Conservation (phyloP, 2,888 invertebrate genomes). For the Lampropteryx suffumata region DNA sequence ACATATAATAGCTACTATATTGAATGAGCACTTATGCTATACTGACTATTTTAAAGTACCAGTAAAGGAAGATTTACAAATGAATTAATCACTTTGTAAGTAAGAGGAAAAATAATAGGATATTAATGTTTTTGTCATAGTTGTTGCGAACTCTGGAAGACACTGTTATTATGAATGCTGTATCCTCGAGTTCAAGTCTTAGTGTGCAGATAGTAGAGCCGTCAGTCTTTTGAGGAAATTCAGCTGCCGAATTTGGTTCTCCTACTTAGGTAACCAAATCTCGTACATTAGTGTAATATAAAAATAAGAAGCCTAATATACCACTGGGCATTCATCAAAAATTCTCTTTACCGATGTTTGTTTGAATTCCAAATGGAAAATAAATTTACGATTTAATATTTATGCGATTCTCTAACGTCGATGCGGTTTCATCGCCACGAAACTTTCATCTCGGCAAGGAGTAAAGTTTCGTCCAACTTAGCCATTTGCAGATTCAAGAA, state of each 20-base stretch:
- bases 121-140: not conserved
- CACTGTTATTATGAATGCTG: too few species aligned
- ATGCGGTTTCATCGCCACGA: constrained; percentile 46
- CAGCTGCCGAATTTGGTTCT: too few species aligned
- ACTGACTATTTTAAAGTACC: too few species aligned
- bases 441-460: constrained; percentile 45
- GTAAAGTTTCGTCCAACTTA: constrained; percentile 52
- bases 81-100: not conserved
- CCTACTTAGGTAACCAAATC: too few species aligned
- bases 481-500: constrained; percentile 44
- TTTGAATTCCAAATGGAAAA: not conserved
- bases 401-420: constrained; percentile 25
- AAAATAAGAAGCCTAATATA: too few species aligned
- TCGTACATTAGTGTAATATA: too few species aligned
- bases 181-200: too few species aligned
- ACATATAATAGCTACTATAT: too few species aligned
- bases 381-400: constrained; percentile 27
- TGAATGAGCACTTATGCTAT: too few species aligned
- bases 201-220: too few species aligned
- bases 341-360: constrained; percentile 2
- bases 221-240: too few species aligned
- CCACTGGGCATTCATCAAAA: not conserved
- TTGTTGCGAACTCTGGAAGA: not conserved
- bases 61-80: too few species aligned
- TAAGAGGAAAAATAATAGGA: not conserved